Evolutionary conservation across 2,888 invertebrate genomes (phyloP), one percentile per base, ranked within the genome.

Genomic region (Tinea semifulvella): DNA sequence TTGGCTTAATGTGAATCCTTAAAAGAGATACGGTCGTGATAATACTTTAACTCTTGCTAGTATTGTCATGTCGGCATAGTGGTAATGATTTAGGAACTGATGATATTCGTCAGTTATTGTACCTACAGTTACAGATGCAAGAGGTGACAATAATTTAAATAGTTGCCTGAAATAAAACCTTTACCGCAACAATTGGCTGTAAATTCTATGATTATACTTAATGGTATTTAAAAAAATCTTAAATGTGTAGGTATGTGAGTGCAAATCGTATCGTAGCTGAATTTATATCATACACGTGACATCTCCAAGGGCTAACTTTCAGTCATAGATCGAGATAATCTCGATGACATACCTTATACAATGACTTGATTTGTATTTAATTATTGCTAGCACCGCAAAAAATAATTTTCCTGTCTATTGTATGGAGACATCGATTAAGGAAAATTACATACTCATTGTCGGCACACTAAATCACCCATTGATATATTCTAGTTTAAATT

Each of bases 401-500:
- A 40, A 44, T 20, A 43, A 43, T 61, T 62, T 62, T 60, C 60
- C 57, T 58, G 58, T 56, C 56, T 50, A 58, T 60, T 60, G 58
- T 58, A 46, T 45, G 35, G 43, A 48, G 17, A 36, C 46, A 25
- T 19, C 28, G 42, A 53, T 53, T 48, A 49, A 53, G 48, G 43
- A 57, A 55, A 58, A 61, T 56, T 49, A 53, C 53, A 50, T 52
- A 48, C 51, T 51, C 40, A 40, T 40, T 40, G 13, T 22, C 11
- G 19, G n/a, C 14, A 13, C 18, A 22, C 40, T 40, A 40, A 40
- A 40, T 20, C 40, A 40, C 40, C 40, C 13, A 40, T 40, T 40
- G 40, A 40, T 40, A 17, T 13, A 31, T 31, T 31, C 13, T 14
- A 14, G 13, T 14, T 7, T 7, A n/a, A n/a, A n/a, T n/a, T 31